Evolutionary conservation across 1,140 invertebrate species (phyloP), one percentile per base, ranked within the genome.

Genomic region (Nephotettix cincticeps): DNA sequence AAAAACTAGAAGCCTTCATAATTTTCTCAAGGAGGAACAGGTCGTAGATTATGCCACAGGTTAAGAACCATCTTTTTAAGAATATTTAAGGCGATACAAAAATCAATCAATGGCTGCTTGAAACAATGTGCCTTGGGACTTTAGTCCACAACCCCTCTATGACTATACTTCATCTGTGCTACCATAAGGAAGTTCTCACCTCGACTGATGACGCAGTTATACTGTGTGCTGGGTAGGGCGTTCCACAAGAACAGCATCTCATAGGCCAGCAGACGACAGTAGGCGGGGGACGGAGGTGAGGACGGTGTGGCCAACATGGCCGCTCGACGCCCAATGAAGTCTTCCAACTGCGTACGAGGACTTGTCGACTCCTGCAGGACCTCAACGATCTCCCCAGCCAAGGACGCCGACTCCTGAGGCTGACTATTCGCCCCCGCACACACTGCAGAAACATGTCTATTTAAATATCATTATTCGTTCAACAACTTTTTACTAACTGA

Each of bases 231-330:
- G 1, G 89, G 85, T 73, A 92, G 79, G 1, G 88, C 85, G 76
- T 91, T 90, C 90, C 90, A 92, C 27, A 92, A 79, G 73, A 90
- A 91, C 2, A 92, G 80, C 74, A 91, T 81, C 78, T 92, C 90
- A 76, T 89, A 87, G 30, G 87, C 82, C 14, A 90, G 81, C 36
- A 91, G 78, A 71, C 84, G 84, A 70, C 69, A 73, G 27, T 72
- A 76, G 36, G 71, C 64, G 9, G 72, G 64, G 25, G 45, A 21
- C 64, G 65, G 23, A 23, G 29, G n/a, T 36, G 29, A 70, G 25
- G 56, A 21, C 14, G 56, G 13, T 13, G 25, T 17, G 25, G 54
- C 27, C 3, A 70, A 30, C 21, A 47, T 47, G 14, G 30, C 19
- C 1, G 70, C 54, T 1, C 66, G 64, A 6, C 70, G 64, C 29